Conservation (phyloP, 2,113 vertebrate species). For the Haplotaxodon microlepis region DNA sequence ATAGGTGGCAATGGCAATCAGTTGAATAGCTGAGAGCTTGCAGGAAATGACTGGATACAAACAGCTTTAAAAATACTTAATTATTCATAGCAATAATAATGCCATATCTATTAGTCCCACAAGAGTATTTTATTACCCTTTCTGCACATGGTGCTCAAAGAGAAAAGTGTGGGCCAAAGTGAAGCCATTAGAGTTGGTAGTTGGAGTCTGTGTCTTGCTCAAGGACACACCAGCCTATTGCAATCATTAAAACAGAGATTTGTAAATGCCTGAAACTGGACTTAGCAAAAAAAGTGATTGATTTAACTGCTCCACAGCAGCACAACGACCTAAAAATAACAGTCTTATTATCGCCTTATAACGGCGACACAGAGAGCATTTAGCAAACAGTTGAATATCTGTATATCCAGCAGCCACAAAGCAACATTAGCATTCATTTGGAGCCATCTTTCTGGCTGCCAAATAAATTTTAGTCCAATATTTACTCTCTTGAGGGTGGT, state of each 20-base stretch:
- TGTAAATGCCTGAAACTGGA: not conserved
- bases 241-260: not conserved
- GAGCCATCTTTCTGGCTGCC: not conserved
- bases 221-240: not conserved
- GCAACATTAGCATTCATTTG: not conserved
- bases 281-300: not conserved
- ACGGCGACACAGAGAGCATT: not conserved
- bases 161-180: not conserved
- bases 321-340: not conserved
- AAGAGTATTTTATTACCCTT: not conserved
- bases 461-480: not conserved
- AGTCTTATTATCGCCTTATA: not conserved
- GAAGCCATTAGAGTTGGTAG: not conserved
- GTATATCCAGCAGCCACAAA: not conserved
- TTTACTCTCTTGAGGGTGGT: not conserved
- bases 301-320: not conserved
- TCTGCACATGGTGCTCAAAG: not conserved
- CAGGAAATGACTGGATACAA: not conserved
- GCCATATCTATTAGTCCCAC: not conserved
- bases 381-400: not conserved
- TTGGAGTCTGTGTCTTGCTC: not conserved
- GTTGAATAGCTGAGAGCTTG: not conserved
- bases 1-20: not conserved
- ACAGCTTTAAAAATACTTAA: not conserved
- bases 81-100: slow-evolving; percentile 2